Evolutionary conservation across 2,888 invertebrate species (phyloP), one percentile per base, ranked within the genome.

Genomic region (Cephus pygmeus): DNA sequence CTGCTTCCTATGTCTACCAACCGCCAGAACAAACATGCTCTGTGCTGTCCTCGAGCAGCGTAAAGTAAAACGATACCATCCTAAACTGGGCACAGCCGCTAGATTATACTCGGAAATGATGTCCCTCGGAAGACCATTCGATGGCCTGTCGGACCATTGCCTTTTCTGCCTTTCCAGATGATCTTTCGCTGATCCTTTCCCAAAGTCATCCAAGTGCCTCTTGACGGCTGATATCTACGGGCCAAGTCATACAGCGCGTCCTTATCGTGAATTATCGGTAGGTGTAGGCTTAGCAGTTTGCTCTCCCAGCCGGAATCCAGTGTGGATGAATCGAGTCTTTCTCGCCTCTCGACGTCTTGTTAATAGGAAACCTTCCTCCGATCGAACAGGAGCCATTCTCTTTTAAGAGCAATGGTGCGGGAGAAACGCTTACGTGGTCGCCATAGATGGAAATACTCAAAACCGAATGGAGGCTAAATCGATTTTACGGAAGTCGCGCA

Each of bases 1-100:
- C 76, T 36, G 69, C 73, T 33, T 30, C 40, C 36, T 76, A 4
- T 73, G 76, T 76, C 33, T 76, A 35, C 73, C 73, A 11, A 73
- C 12, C 71, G 33, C 33, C 23, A 33, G 69, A 69, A 33, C 56
- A 76, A 76, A 76, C 56, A 76, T 15, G 56, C 23, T 23, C 56
- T 9, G 23, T 2, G 23, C 9, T 56, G 23, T 56, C 56, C 56
- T 56, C 9, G 9, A 56, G 9, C 2, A 23, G 56, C 1, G 2
- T 2, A 23, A 56, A 56, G 23, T 56, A 56, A 56, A 56, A 56
- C 0, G 56, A 56, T 9, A 9, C 56, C 56, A 2, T 56, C 56
- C 56, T 56, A 9, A 56, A 23, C 9, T 15, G 9, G 9, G 23
- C 23, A 23, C 9, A 23, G 23, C 9, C 2, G 23, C 23, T 56